A percentile compares a stretch with the other conserved stretches of the same genome.
phyloP scores from a whole-genome alignment of 1,140 invertebrate genomes.

The Proctacanthus coquilletti region DNA sequence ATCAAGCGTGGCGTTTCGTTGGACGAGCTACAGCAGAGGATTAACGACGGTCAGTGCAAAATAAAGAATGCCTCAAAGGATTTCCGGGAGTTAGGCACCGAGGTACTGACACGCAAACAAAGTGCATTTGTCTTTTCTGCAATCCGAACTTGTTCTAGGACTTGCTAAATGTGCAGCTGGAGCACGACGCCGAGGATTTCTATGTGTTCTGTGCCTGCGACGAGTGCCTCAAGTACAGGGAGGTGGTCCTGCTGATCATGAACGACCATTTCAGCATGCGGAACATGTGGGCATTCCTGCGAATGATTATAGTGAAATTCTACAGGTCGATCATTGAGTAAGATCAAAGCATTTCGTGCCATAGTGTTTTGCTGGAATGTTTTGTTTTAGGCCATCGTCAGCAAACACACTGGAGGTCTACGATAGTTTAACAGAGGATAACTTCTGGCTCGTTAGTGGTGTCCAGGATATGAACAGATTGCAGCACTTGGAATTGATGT shows the following conservation, averaged over 20 bases:
- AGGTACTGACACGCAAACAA: no score
- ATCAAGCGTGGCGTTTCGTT: no score
- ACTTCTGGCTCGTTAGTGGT: slow-evolving; percentile 27
- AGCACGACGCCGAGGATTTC: slow-evolving; percentile 23
- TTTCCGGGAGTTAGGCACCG: no score
- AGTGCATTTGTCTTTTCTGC: no score
- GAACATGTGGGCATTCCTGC: slow-evolving; percentile 26
- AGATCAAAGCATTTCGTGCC: slow-evolving; percentile 2
- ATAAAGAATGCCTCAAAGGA: no score
- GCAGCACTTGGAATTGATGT: slow-evolving; percentile 29
- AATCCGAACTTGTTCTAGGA: no score
- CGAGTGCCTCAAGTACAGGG: slow-evolving; percentile 28
- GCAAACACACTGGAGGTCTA: slow-evolving; percentile 27
- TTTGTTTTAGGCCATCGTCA: slow-evolving; percentile 18
- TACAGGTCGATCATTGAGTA: slow-evolving; percentile 27
- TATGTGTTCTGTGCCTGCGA: slow-evolving; percentile 29
- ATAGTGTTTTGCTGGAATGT: not conserved
- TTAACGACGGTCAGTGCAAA: no score
- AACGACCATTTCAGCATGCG: slow-evolving; percentile 28
- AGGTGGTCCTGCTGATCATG: slow-evolving; percentile 27
- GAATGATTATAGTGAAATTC: slow-evolving; percentile 25
- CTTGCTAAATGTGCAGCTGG: no score
- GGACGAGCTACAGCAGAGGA: no score
- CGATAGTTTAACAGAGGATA: slow-evolving; percentile 26
- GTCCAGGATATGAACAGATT: slow-evolving; percentile 26